Conservation (phyloP, 2,797 vertebrate genomes). For the Rhinichthys osculus region DNA sequence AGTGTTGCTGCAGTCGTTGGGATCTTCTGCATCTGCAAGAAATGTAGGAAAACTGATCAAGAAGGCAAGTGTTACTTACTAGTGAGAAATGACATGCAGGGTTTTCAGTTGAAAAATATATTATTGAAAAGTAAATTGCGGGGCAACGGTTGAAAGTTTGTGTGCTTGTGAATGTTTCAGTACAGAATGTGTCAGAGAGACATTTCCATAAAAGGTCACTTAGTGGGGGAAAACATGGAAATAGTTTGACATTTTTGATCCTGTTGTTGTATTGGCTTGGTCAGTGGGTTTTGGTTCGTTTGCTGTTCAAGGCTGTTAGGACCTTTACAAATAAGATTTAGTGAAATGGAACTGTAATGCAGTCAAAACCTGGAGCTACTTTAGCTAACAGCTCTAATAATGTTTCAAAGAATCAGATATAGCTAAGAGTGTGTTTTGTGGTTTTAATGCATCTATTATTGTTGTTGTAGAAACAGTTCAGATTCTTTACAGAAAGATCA, state of each 20-base stretch:
- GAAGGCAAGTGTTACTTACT: not conserved
- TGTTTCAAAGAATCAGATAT: not conserved
- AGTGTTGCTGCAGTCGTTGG: not conserved
- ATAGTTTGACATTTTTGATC: not conserved
- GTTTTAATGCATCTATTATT: not conserved
- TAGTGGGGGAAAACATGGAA: not conserved
- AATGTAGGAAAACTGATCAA: not conserved
- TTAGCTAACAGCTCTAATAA: not conserved
- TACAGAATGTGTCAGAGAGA: not conserved
- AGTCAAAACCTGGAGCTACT: not conserved
- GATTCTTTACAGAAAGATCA: slow-evolving; percentile 1
- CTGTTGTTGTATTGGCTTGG: not conserved
- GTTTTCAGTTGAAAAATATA: not conserved
- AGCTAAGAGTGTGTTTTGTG: not conserved
- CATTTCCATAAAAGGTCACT: not conserved
- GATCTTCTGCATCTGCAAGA: not conserved
- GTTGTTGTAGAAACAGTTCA: slow-evolving; percentile 18
- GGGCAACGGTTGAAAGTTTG: not conserved
- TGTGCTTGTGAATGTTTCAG: not conserved
- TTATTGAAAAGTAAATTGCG: not conserved
- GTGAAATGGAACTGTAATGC: not conserved
- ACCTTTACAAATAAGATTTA: not conserved
- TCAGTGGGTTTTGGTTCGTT: not conserved
- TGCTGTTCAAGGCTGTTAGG: not conserved
- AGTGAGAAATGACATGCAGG: not conserved